Percentiles rank a stretch among this genome's conserved stretches.
These are phyloP conservation scores for Leptinotarsa peninsularis DNA, from an alignment of 2,888 invertebrate species.

Conservation along the genomic window DNA sequence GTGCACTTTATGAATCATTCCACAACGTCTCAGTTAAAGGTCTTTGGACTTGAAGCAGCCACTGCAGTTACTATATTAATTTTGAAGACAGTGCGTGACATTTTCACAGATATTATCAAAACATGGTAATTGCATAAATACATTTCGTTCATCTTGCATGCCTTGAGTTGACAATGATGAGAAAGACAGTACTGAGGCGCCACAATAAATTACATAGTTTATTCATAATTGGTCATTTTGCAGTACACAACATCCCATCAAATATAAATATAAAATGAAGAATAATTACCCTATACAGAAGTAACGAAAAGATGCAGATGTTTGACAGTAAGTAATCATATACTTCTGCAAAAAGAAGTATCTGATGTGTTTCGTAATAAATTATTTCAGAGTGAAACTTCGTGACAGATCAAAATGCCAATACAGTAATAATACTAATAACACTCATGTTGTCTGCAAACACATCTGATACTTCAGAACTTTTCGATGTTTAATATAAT, in stretches of 20 bases:
- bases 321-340: no score
- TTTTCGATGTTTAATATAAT: no score
- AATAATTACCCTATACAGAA: neutral
- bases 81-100: neutral
- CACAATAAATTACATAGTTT: neutral
- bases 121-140: neutral
- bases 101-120: constrained; percentile 2
- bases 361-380: no score
- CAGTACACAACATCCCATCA: neutral
- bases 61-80: neutral
- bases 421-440: no score
- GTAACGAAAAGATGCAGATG: no score
- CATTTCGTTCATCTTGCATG: neutral
- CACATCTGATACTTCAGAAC: no score
- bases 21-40: neutral
- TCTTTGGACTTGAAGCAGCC: neutral
- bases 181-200: neutral
- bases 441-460: no score
- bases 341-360: no score
- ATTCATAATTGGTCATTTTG: neutral
- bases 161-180: neutral
- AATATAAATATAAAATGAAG: neutral
- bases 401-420: no score
- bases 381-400: no score
- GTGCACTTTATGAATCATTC: neutral